Evolutionary conservation across 2,888 invertebrate genomes (phyloP).

Genomic region (Nymphalis c-album): DNA sequence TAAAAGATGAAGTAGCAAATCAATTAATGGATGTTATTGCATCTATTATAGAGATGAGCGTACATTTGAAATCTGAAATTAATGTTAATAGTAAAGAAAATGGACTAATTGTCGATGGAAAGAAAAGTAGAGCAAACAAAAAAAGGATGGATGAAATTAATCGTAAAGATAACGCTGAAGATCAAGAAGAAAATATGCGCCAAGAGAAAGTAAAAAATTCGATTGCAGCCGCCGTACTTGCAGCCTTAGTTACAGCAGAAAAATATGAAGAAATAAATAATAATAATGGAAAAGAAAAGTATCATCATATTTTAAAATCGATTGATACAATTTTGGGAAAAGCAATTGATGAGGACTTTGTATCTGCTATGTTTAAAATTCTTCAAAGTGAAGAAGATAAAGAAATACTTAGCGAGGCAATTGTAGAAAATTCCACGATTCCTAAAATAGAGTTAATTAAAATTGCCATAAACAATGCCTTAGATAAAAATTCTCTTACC

Average conservation of each 20-base stretch:
- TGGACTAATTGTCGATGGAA: slow-evolving; percentile 49
- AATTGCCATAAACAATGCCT: slow-evolving; percentile 76
- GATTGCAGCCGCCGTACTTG: slow-evolving; percentile 77
- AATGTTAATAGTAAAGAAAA: slow-evolving; percentile 56
- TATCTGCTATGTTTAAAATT: slow-evolving; percentile 74
- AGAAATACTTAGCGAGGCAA: slow-evolving; percentile 73
- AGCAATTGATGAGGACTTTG: slow-evolving; percentile 73
- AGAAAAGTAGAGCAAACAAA: slow-evolving; percentile 60
- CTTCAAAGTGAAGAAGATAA: slow-evolving; percentile 77
- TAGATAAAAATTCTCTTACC: slow-evolving; percentile 72
- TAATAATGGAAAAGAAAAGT: slow-evolving; percentile 76
- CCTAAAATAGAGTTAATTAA: slow-evolving; percentile 84
- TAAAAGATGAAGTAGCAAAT: slow-evolving; percentile 78
- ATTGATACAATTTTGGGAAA: slow-evolving; percentile 77
- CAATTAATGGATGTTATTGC: slow-evolving; percentile 76
- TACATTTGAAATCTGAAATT: slow-evolving; percentile 71
- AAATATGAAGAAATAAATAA: slow-evolving; percentile 77
- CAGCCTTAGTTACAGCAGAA: slow-evolving; percentile 76
- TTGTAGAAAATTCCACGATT: slow-evolving; percentile 74
- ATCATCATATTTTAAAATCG: slow-evolving; percentile 76
- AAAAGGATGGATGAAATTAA: slow-evolving; percentile 55
- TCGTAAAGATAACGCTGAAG: slow-evolving; percentile 44
- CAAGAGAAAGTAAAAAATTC: slow-evolving; percentile 79
- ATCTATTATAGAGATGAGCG: slow-evolving; percentile 78
- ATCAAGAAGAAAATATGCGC: slow-evolving; percentile 60